Conservation (phyloP, 2,797 vertebrate genomes). For the Synanceia verrucosa region DNA sequence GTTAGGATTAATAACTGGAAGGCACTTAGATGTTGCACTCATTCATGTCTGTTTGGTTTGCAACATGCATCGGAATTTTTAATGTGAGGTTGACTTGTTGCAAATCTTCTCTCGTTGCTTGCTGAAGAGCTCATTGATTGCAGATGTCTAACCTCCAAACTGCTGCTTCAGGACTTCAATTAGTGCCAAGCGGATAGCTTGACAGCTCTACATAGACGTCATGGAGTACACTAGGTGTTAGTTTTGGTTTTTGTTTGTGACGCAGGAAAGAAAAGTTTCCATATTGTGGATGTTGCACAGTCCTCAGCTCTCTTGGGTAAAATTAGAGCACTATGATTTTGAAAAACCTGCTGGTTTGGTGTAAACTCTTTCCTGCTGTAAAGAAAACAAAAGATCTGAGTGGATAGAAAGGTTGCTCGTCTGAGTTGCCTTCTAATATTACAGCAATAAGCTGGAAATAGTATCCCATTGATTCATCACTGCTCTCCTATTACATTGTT, state of each 20-base stretch:
- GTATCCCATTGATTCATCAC: too few relatives aligned
- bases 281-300: not conserved
- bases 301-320: not conserved
- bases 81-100: not conserved
- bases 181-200: not conserved
- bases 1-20: conserved; percentile 9
- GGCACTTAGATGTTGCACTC: not conserved
- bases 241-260: not conserved
- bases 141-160: not conserved
- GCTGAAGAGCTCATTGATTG: not conserved
- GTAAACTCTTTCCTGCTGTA: too few relatives aligned
- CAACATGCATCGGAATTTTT: not conserved
- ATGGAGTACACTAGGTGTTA: not conserved
- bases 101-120: not conserved
- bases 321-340: not conserved
- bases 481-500: too few relatives aligned
- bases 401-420: not conserved
- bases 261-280: not conserved
- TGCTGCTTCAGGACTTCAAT: not conserved
- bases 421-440: too few relatives aligned
- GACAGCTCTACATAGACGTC: not conserved
- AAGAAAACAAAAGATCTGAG: not conserved
- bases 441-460: too few relatives aligned
- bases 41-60: not conserved
- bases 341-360: not conserved